Percentiles rank a stretch among this genome's conserved stretches.
Evolutionary conservation across 2,797 vertebrate species (phyloP).

Genomic region (Acanthurus tractus): DNA sequence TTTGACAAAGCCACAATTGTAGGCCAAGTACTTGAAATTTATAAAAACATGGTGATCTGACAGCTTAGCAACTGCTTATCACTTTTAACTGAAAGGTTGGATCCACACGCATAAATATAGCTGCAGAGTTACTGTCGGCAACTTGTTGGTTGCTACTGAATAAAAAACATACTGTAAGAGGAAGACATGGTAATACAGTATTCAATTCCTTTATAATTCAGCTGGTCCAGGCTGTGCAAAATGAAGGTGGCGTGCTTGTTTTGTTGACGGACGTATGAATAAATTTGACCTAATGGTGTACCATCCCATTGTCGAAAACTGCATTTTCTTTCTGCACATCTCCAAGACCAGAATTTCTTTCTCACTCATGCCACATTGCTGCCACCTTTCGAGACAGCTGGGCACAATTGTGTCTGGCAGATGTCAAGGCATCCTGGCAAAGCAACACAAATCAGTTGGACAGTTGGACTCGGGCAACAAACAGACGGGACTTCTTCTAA

Average conservation of each 20-base stretch:
- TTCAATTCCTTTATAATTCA: slow-evolving; percentile 23
- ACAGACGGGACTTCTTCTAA: slow-evolving; percentile 48
- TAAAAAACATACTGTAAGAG: slow-evolving; percentile 12
- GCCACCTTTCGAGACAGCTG: slow-evolving; percentile 74
- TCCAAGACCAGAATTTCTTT: slow-evolving; percentile 51
- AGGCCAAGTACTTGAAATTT: slow-evolving; percentile 18
- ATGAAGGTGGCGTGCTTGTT: slow-evolving; percentile 47
- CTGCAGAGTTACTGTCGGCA: slow-evolving; percentile 22
- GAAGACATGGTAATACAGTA: slow-evolving; percentile 1
- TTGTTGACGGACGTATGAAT: slow-evolving; percentile 64
- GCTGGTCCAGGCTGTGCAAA: slow-evolving; percentile 38
- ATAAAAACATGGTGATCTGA: slow-evolving; percentile 17
- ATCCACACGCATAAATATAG: slow-evolving; percentile 12
- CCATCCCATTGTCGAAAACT: slow-evolving; percentile 36
- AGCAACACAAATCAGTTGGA: slow-evolving; percentile 70
- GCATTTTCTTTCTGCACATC: slow-evolving; percentile 48
- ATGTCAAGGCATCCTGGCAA: slow-evolving; percentile 81
- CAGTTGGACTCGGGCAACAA: slow-evolving; percentile 68
- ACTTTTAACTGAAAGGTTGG: neutral
- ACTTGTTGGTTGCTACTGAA: slow-evolving; percentile 6
- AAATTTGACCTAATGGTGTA: slow-evolving; percentile 71
- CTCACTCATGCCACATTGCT: slow-evolving; percentile 69
- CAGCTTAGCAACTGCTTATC: slow-evolving; percentile 22
- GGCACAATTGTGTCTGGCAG: slow-evolving; percentile 79
- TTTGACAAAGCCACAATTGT: slow-evolving; percentile 23